These are phyloP conservation scores for Propithecus perrieri DNA, from an alignment of 2,797 vertebrate genomes.

Conservation along the genomic window DNA sequence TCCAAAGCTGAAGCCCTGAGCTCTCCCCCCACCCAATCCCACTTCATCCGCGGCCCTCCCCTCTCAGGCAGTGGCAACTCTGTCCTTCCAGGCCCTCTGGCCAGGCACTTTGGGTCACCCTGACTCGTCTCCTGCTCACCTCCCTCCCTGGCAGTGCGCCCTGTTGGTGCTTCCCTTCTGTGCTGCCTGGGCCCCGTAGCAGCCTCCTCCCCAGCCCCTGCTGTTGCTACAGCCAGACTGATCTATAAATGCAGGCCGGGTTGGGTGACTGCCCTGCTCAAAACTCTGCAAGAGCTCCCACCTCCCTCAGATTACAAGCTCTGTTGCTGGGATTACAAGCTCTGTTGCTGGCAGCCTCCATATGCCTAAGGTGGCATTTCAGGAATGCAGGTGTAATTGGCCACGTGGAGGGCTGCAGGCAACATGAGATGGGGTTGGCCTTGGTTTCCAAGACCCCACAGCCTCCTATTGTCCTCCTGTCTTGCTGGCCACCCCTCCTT, in stretches of 20 bases:
- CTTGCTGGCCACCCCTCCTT: not conserved
- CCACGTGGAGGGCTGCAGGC: too few relatives aligned
- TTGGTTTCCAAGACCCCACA: not conserved
- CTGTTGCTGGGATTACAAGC: not conserved
- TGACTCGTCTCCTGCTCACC: too few relatives aligned
- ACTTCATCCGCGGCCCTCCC: not conserved
- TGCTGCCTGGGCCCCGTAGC: not conserved
- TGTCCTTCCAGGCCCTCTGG: not conserved
- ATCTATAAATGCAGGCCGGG: not conserved
- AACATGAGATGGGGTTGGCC: too few relatives aligned
- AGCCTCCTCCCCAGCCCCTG: too few relatives aligned
- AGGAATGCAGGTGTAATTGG: too few relatives aligned
- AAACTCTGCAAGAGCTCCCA: not conserved
- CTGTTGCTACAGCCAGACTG: not conserved
- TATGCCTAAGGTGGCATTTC: too few relatives aligned
- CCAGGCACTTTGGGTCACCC: not conserved
- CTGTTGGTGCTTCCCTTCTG: not conserved
- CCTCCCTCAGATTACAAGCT: not conserved
- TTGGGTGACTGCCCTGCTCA: not conserved
- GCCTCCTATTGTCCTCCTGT: not conserved
- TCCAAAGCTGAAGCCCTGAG: not conserved
- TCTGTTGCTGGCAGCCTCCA: not conserved
- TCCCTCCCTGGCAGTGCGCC: not conserved
- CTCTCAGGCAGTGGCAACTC: fast-evolving
- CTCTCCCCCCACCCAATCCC: not conserved